Evolutionary conservation across 2,113 vertebrate species (phyloP), one percentile per base, ranked within the genome.

Genomic region (Camarhynchus parvulus): DNA sequence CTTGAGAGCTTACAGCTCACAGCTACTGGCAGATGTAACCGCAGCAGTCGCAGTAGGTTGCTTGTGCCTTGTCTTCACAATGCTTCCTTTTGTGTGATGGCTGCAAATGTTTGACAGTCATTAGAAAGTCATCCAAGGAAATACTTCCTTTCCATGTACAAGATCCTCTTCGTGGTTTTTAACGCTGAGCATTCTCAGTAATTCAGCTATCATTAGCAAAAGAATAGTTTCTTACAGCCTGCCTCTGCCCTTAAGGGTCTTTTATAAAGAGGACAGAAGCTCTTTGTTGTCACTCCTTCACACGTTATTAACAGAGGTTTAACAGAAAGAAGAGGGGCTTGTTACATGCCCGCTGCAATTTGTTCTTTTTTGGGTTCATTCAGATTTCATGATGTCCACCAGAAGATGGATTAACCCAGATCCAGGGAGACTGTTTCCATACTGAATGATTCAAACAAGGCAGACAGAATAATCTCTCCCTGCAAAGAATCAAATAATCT

Each of bases 251-350:
- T 93, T 94, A 91, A 96, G 94, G 94, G 93, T 90, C 94, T 93
- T 96, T 95, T 83, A 68, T 84, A 66, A 67, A 52, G 87, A 91
- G 96, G 96, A 98, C 97, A 97, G 94, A 95, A 92, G 84, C 7
- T 67, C 97, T 97, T 98, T 98, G 97, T 98, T 95, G 67, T 72
- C 91, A 92, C 85, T 91, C 89, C 76, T 96, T 97, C 97, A 97
- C 87, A 95, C 56, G 3, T 94, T 97, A 97, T 94, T 97, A 97
- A 96, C 83, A 93, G 95, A 95, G 63, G 76, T 93, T 96, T 96
- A 90, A 90, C 80, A 82, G 89, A 96, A 92, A 96, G 79, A 95
- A 95, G 94, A 85, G 69, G 59, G 63, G 86, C 64, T 96, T 83
- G 69, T 97, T 97, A 89, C 87, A 93, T 91, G 88, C 78, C 74